These are phyloP conservation scores for Emydoidea blandingii DNA, from an alignment of 2,797 vertebrate genomes.

Conservation along the genomic window DNA sequence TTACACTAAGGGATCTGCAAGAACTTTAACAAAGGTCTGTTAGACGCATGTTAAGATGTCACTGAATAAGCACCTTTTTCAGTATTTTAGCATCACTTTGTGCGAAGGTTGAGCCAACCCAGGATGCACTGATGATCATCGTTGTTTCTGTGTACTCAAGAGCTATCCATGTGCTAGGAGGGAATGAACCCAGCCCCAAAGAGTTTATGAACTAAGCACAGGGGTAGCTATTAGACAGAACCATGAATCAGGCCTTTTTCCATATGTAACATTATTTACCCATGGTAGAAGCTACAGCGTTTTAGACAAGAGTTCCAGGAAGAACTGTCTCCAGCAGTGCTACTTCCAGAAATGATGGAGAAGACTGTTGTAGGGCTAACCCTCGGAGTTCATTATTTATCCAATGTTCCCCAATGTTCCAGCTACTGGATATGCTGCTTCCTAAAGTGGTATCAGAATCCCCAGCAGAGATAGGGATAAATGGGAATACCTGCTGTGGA, in stretches of 20 bases:
- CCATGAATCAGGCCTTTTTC: background rate
- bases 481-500: fast-evolving
- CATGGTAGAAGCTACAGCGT: background rate
- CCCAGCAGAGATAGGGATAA: background rate
- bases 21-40: background rate
- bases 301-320: background rate
- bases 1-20: background rate
- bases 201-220: background rate
- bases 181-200: background rate
- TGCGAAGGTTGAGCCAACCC: background rate
- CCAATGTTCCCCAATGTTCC: background rate
- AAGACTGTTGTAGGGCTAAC: background rate
- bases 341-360: background rate
- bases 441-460: background rate
- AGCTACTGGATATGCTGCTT: background rate
- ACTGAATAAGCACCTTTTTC: background rate
- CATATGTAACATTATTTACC: background rate
- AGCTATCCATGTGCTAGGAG: background rate
- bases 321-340: background rate
- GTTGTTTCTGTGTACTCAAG: background rate
- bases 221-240: background rate
- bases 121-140: background rate
- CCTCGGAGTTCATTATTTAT: background rate
- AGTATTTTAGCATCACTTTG: background rate
- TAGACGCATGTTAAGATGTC: background rate